These are phyloP conservation scores for Enteromius viviparus DNA, from an alignment of 2,797 vertebrate genomes.

Conservation along the genomic window DNA sequence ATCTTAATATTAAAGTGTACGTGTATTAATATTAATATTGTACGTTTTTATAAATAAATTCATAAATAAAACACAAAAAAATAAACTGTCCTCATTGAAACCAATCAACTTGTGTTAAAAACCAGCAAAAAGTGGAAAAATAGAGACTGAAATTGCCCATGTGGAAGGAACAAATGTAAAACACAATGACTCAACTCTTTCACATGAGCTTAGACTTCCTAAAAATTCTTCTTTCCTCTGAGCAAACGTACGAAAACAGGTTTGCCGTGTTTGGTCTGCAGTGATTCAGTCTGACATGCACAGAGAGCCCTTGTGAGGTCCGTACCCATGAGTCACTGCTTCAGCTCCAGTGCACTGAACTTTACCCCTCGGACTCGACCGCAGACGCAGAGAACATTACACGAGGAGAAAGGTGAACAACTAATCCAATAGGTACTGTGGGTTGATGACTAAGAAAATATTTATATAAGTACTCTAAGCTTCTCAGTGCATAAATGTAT, in stretches of 20 bases:
- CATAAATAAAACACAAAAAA: no score
- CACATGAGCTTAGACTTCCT: conserved; percentile 31
- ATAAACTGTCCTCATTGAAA: not conserved
- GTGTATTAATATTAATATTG: no score
- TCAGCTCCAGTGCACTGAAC: conserved; percentile 20
- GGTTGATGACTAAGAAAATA: not conserved
- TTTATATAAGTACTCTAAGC: not conserved
- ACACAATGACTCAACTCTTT: conserved; percentile 33
- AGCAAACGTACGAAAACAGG: conserved; percentile 26
- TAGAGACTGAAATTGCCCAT: conserved; percentile 3
- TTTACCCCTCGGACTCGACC: conserved; percentile 16
- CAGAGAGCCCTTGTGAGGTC: conserved; percentile 38
- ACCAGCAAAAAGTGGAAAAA: not conserved
- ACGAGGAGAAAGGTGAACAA: conserved; percentile 1
- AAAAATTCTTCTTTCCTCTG: conserved; percentile 29
- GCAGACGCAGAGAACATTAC: conserved; percentile 9
- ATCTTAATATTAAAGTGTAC: not conserved
- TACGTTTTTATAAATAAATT: no score
- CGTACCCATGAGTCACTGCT: conserved; percentile 64
- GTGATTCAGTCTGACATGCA: conserved; percentile 67
- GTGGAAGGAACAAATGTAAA: conserved; percentile 33
- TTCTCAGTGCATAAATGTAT: not conserved
- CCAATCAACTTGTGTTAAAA: not conserved
- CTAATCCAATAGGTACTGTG: not conserved
- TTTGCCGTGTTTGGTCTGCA: conserved; percentile 21